These are phyloP conservation scores for Rhipidura dahli DNA, from an alignment of 2,113 vertebrate genomes.

Conservation along the genomic window DNA sequence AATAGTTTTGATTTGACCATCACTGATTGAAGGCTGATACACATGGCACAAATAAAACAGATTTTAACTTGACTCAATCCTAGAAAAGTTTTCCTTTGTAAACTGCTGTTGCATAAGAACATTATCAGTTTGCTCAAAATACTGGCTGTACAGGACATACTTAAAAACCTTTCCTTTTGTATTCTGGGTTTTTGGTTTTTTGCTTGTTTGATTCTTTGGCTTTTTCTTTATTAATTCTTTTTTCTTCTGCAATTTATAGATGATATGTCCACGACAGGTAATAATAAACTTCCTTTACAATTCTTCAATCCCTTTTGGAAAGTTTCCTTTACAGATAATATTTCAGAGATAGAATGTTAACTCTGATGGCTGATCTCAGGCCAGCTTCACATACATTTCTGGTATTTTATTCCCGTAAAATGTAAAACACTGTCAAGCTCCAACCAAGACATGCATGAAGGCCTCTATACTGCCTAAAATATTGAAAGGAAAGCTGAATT, in stretches of 20 bases:
- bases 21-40: neutral
- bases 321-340: neutral
- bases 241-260: neutral
- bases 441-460: neutral
- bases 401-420: neutral
- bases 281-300: neutral
- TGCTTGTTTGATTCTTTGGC: neutral
- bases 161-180: neutral
- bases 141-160: neutral
- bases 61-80: neutral
- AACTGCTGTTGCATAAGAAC: neutral
- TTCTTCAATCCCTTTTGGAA: neutral
- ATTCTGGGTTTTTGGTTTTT: neutral
- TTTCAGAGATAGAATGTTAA: neutral
- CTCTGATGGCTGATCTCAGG: neutral
- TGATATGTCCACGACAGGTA: neutral
- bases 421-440: neutral
- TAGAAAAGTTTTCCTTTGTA: neutral
- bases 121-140: neutral
- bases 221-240: neutral
- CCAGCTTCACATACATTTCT: neutral
- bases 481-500: neutral
- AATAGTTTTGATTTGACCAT: neutral
- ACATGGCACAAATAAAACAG: neutral
- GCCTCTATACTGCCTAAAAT: neutral